phyloP scores from a whole-genome alignment of 2,797 vertebrate genomes.

The Pangasius mekongensis region DNA sequence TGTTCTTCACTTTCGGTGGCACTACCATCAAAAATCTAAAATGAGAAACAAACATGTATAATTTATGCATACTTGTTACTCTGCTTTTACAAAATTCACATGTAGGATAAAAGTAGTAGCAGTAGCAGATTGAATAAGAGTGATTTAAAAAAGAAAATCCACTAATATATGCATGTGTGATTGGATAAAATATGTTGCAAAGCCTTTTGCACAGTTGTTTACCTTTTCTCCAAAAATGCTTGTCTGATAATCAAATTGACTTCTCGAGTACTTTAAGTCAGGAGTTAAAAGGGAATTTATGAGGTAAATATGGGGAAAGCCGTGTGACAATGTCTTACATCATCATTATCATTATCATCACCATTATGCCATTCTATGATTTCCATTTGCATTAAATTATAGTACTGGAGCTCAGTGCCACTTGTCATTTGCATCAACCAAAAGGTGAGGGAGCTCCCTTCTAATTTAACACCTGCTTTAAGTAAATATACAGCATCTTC shows the following conservation, averaged over 20 bases:
- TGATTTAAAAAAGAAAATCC: background rate
- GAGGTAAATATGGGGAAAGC: background rate
- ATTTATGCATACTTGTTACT: background rate
- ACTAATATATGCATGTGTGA: background rate
- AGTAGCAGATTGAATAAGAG: background rate
- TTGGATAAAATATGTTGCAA: background rate
- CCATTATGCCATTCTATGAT: conserved; percentile 12
- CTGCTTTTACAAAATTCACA: background rate
- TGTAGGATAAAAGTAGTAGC: background rate
- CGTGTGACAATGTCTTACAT: background rate
- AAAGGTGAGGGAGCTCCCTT: background rate
- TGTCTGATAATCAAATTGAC: background rate
- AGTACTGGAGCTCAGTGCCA: background rate
- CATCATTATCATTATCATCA: conserved; percentile 18
- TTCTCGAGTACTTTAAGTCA: background rate
- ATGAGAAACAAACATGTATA: background rate
- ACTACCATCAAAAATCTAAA: background rate
- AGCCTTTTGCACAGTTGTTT: background rate
- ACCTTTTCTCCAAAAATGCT: background rate
- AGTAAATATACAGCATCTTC: background rate
- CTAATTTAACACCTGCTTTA: background rate
- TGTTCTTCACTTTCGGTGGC: background rate
- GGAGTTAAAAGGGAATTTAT: background rate
- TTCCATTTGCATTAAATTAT: conserved; percentile 43
- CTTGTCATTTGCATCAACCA: conserved; percentile 3